Conservation (phyloP, 2,113 vertebrate species). For the Anhinga rufa region DNA sequence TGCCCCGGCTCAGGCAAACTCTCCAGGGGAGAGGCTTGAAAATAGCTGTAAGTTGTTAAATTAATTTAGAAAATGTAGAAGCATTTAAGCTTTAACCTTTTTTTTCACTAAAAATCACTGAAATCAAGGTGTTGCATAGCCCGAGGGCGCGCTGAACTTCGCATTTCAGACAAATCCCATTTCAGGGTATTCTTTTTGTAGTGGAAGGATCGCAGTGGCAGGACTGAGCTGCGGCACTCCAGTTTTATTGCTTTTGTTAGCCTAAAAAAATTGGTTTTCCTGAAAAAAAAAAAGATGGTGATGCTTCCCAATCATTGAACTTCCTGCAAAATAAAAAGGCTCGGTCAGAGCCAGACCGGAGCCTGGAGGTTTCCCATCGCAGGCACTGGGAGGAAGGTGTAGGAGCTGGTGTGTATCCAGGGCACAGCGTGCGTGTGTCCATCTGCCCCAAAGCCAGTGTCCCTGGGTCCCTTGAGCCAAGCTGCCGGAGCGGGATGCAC, state of each 20-base stretch:
- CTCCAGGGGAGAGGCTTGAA: background rate
- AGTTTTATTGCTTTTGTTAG: fast-evolving
- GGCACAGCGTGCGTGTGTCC: fast-evolving
- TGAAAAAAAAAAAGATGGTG: background rate
- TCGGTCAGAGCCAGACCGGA: background rate
- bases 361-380: background rate
- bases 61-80: background rate
- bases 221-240: background rate
- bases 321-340: background rate
- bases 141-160: background rate
- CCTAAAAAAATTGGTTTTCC: background rate
- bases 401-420: background rate
- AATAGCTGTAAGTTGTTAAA: background rate
- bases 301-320: background rate
- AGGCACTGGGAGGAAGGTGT: background rate
- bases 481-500: background rate
- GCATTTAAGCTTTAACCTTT: background rate
- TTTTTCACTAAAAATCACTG: too few species aligned
- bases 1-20: background rate
- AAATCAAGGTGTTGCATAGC: background rate
- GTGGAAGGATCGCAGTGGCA: background rate
- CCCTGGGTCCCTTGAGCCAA: background rate
- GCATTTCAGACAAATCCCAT: background rate
- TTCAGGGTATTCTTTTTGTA: background rate
- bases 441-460: fast-evolving